Evolutionary conservation across 2,797 vertebrate species (phyloP).

Genomic region (Lepus townsendii): DNA sequence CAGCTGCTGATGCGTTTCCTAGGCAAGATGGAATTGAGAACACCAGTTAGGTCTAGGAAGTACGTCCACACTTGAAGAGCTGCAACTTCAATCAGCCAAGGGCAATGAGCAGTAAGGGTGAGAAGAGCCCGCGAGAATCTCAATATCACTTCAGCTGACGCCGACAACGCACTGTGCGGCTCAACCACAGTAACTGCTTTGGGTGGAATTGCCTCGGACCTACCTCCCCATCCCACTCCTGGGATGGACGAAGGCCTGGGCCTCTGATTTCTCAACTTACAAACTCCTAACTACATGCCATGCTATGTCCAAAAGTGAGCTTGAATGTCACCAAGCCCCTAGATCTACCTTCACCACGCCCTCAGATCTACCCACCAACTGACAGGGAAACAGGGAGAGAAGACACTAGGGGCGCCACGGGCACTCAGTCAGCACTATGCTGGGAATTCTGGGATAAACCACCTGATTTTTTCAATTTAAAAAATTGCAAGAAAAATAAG

Average conservation of each 20-base stretch:
- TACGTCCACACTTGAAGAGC: background rate
- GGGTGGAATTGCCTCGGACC: background rate
- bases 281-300: background rate
- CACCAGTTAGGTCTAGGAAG: background rate
- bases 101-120: background rate
- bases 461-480: background rate
- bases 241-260: background rate
- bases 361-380: background rate
- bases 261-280: background rate
- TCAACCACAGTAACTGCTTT: background rate
- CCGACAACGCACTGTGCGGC: background rate
- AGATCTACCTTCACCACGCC: background rate
- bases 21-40: background rate
- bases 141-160: background rate
- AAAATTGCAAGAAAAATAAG: background rate
- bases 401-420: background rate
- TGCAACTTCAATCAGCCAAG: background rate
- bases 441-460: background rate
- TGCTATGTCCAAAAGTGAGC: background rate
- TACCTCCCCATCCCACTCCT: background rate
- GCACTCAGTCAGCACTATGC: background rate
- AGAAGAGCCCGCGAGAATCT: background rate
- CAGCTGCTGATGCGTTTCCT: constrained; percentile 95
- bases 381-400: background rate
- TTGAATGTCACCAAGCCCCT: background rate